Percentiles rank a stretch among this genome's conserved stretches.
Evolutionary conservation across 1,140 invertebrate species (phyloP).

Genomic region (Aphelinus atriplicis): DNA sequence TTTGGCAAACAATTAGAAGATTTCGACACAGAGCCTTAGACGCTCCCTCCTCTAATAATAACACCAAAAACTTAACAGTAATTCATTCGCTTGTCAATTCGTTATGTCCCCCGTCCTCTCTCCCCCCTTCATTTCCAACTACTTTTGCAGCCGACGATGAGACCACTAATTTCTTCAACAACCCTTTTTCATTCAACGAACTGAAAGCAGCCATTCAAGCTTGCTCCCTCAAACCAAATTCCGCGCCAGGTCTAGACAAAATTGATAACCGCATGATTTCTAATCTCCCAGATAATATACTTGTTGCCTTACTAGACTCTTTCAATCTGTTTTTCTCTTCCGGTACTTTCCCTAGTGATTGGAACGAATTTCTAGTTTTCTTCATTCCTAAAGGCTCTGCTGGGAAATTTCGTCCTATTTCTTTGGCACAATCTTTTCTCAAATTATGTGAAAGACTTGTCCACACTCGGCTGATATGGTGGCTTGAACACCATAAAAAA

Average conservation of each 20-base stretch:
- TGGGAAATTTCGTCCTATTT: slow-evolving; percentile 41
- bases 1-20: background rate
- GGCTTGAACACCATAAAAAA: slow-evolving; percentile 9
- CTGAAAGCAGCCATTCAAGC: background rate
- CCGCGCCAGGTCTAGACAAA: background rate
- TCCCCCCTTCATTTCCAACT: background rate
- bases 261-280: slow-evolving; percentile 2
- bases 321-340: background rate
- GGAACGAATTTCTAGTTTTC: slow-evolving; percentile 32
- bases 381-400: slow-evolving; percentile 30
- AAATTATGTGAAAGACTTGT: slow-evolving; percentile 41
- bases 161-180: background rate
- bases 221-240: background rate
- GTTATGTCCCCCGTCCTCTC: slow-evolving; percentile 13
- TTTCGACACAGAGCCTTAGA: background rate
- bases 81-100: slow-evolving; percentile 12
- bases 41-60: background rate
- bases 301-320: background rate
- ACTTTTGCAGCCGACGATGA: slow-evolving; percentile 3
- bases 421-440: slow-evolving; percentile 36
- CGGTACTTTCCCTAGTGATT: slow-evolving; percentile 17
- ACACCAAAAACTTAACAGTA: background rate
- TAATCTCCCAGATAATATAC: background rate
- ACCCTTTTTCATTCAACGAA: background rate
- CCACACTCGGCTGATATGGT: slow-evolving; percentile 24